Evolutionary conservation across 1,140 invertebrate species (phyloP).

Genomic region (Frieseomelitta varia): DNA sequence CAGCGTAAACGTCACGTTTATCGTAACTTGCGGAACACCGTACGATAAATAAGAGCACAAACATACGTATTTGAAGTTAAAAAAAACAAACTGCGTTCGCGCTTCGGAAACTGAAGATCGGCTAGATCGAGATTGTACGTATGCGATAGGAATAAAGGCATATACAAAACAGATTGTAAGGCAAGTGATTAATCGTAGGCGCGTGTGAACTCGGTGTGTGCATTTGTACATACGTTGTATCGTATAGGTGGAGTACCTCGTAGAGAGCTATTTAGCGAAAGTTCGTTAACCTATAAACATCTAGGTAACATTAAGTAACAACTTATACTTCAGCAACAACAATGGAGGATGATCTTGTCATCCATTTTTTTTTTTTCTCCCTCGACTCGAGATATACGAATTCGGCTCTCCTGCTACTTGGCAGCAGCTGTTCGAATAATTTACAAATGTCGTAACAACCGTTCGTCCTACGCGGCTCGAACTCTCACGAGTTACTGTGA

Average conservation of each 20-base stretch:
- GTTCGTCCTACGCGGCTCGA: neutral
- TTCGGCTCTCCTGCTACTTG: slow-evolving; percentile 36
- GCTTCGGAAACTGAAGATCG: no score
- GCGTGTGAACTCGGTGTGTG: slow-evolving; percentile 7
- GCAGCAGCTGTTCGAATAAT: slow-evolving; percentile 42
- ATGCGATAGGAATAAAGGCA: neutral
- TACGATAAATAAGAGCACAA: no score
- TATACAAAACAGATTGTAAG: neutral
- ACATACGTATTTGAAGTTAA: no score
- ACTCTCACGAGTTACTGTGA: neutral
- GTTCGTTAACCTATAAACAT: slow-evolving; percentile 60
- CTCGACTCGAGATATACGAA: slow-evolving; percentile 29
- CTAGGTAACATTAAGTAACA: slow-evolving; percentile 72
- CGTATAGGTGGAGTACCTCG: slow-evolving; percentile 24
- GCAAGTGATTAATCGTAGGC: slow-evolving; percentile 1
- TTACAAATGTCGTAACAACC: slow-evolving; percentile 42
- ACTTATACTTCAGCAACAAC: slow-evolving; percentile 76
- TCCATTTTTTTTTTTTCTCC: slow-evolving; percentile 28
- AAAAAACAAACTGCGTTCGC: no score
- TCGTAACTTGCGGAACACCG: no score
- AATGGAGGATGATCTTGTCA: slow-evolving; percentile 61
- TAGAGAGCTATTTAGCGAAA: slow-evolving; percentile 66
- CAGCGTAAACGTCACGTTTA: neutral
- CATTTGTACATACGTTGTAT: slow-evolving; percentile 38
- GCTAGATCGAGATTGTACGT: no score